These are phyloP conservation scores for Disparrhopalites patrizii DNA, from an alignment of 2,888 invertebrate genomes.

Conservation along the genomic window DNA sequence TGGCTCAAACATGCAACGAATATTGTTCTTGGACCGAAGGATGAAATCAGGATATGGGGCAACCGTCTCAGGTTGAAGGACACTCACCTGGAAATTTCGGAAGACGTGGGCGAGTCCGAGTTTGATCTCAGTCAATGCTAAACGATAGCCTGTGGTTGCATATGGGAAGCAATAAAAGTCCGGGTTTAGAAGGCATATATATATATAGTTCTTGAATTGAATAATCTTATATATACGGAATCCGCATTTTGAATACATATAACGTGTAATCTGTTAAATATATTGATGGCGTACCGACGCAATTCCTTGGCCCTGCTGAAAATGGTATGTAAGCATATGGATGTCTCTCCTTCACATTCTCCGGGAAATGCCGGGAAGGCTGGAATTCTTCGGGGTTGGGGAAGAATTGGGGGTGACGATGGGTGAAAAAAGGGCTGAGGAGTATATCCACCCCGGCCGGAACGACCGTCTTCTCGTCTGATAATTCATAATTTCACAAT, in stretches of 20 bases:
- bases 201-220: too few species aligned
- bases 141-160: conserved; percentile 58
- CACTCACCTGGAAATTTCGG: conserved; percentile 56
- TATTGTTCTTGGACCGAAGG: too few species aligned
- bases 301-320: conserved; percentile 25
- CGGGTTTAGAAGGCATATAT: too few species aligned
- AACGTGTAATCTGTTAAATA: too few species aligned
- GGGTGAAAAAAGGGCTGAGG: conserved; percentile 1
- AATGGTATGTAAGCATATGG: conserved; percentile 21
- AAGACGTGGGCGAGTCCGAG: conserved; percentile 59
- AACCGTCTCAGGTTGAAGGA: too few species aligned
- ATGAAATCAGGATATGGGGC: too few species aligned
- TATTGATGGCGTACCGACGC: conserved; percentile 24
- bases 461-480: not conserved
- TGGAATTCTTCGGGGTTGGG: conserved; percentile 13
- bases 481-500: too few species aligned
- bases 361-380: conserved; percentile 4
- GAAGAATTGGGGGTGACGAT: conserved; percentile 11
- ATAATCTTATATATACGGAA: conserved; percentile 43
- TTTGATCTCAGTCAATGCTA: conserved; percentile 59
- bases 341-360: not conserved
- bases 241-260: too few species aligned
- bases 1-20: too few species aligned
- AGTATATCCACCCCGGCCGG: conserved; percentile 2
- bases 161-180: too few species aligned